phyloP scores from a whole-genome alignment of 2,797 vertebrate genomes.

The Chelon auratus region DNA sequence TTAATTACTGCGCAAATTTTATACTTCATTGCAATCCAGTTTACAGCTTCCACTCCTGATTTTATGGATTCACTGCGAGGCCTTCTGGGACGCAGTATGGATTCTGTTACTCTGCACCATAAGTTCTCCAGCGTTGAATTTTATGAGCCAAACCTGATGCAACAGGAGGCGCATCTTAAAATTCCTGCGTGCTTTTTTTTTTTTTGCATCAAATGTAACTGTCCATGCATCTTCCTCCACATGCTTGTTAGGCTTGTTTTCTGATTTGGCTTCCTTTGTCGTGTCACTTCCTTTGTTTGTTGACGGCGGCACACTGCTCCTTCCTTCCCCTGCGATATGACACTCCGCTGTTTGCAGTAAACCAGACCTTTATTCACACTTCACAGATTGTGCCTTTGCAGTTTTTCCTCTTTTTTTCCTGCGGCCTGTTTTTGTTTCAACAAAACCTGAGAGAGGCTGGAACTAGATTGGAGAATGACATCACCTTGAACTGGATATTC shows the following conservation, averaged over 20 bases:
- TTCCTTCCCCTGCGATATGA: constrained; percentile 33
- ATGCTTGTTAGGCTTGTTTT: constrained; percentile 7
- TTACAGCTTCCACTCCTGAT: constrained; percentile 28
- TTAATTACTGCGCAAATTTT: constrained; percentile 61
- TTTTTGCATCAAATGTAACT: constrained; percentile 37
- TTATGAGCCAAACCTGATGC: constrained; percentile 53
- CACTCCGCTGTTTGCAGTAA: constrained; percentile 46
- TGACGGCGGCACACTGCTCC: constrained; percentile 10
- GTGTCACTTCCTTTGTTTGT: constrained; percentile 37
- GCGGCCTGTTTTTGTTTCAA: constrained; percentile 22
- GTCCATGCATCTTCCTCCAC: constrained; percentile 29
- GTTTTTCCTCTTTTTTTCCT: neutral
- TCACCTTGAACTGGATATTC: constrained; percentile 56
- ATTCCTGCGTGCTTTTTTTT: constrained; percentile 41
- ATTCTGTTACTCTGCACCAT: constrained; percentile 57
- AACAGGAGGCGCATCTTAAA: constrained; percentile 56
- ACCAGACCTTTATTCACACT: constrained; percentile 48
- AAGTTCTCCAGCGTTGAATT: constrained; percentile 50
- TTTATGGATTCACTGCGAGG: constrained; percentile 52
- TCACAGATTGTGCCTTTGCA: constrained; percentile 41
- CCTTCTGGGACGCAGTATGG: constrained; percentile 46
- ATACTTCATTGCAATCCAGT: constrained; percentile 40
- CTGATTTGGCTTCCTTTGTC: constrained; percentile 10
- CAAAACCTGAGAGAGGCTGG: constrained; percentile 36
- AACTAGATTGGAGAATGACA: constrained; percentile 40